Percentiles rank a stretch among this genome's conserved stretches.
Conservation (phyloP, 2,888 invertebrate genomes). For the Harpagoxenus sublaevis region DNA sequence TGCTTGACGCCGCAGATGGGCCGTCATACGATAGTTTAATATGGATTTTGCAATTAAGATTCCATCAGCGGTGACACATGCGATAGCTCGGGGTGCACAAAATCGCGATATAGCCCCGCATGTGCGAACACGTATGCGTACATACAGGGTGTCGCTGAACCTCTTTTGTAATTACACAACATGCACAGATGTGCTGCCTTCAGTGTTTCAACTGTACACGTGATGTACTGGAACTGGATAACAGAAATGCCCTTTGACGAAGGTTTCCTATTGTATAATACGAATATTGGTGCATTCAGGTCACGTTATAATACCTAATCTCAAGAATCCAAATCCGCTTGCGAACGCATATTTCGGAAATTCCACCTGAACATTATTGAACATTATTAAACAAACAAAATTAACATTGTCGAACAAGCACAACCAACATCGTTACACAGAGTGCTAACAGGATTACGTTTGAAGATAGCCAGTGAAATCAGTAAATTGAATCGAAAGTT, state of each 20-base stretch:
- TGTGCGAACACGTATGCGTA: constrained; percentile 28
- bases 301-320: neutral
- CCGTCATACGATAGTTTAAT: constrained; percentile 68
- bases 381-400: neutral
- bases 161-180: constrained; percentile 39
- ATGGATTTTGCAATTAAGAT: constrained; percentile 78
- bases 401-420: neutral
- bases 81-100: constrained; percentile 40
- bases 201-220: neutral
- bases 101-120: constrained; percentile 39
- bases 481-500: neutral
- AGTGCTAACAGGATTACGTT: neutral
- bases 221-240: neutral
- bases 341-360: neutral
- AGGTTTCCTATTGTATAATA: neutral
- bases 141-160: constrained; percentile 21
- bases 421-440: neutral
- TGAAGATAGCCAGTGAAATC: neutral
- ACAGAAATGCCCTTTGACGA: neutral
- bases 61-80: constrained; percentile 72
- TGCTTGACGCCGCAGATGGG: constrained; percentile 39
- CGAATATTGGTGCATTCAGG: neutral
- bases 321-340: neutral
- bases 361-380: neutral
- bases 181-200: constrained; percentile 21